Evolutionary conservation across 2,888 invertebrate genomes (phyloP).

Genomic region (Rutpela maculata): DNA sequence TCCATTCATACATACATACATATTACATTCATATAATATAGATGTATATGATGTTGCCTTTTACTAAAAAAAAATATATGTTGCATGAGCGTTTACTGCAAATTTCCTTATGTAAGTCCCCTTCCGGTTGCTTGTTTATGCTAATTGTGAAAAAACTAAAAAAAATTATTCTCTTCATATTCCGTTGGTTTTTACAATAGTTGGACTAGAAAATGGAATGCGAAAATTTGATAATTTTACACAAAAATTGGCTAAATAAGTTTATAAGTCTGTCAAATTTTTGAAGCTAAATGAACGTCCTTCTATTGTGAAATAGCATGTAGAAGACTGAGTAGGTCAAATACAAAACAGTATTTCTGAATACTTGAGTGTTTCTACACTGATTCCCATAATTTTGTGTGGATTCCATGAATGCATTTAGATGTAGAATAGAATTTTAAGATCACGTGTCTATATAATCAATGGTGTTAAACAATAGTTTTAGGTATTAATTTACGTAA

Average conservation of each 20-base stretch:
- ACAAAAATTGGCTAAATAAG: not conserved
- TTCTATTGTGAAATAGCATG: slow-evolving; percentile 24
- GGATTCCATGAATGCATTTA: slow-evolving; percentile 35
- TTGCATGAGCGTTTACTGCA: slow-evolving; percentile 5
- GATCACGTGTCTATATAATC: slow-evolving; percentile 20
- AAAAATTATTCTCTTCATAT: not conserved
- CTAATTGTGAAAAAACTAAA: not conserved
- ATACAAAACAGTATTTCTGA: slow-evolving; percentile 20
- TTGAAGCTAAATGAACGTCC: not conserved
- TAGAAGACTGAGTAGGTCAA: slow-evolving; percentile 42
- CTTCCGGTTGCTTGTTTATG: slow-evolving; percentile 2
- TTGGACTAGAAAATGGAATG: not conserved
- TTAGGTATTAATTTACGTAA: slow-evolving; percentile 20
- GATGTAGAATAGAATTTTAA: slow-evolving; percentile 19
- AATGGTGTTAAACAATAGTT: slow-evolving; percentile 15
- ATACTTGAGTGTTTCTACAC: slow-evolving; percentile 19
- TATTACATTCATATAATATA: not conserved
- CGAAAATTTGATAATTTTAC: not conserved
- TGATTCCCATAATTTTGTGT: not conserved
- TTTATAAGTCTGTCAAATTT: not conserved
- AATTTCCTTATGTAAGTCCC: slow-evolving; percentile 3
- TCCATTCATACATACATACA: not conserved
- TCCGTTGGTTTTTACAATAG: slow-evolving; percentile 13
- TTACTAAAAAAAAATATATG: not conserved
- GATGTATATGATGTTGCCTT: not conserved